These are phyloP conservation scores for Craniophora ligustri DNA, from an alignment of 2,888 invertebrate genomes.

Conservation along the genomic window DNA sequence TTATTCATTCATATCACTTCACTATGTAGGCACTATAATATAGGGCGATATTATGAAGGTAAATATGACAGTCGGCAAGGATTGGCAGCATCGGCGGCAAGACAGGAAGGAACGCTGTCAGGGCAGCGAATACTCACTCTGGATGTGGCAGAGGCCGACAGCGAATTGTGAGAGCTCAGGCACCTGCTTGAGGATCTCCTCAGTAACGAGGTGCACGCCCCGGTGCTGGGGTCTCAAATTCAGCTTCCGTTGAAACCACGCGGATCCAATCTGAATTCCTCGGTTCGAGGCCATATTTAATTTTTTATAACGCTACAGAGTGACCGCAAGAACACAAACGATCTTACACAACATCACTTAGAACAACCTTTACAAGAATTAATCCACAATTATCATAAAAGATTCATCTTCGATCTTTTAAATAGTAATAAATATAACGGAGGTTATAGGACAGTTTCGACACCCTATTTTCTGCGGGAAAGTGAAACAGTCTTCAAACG, in stretches of 20 bases:
- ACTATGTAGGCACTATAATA: conserved; percentile 53
- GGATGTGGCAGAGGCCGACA: conserved; percentile 98
- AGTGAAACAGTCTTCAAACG: conserved; percentile 85
- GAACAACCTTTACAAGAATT: conserved; percentile 87
- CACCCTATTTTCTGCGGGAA: conserved; percentile 89
- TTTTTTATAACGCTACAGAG: conserved; percentile 87
- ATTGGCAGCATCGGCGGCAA: conserved; percentile 81
- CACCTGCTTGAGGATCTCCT: conserved; percentile 98
- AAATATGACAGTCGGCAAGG: conserved; percentile 75
- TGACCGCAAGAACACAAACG: conserved; percentile 86
- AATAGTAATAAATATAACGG: conserved; percentile 86
- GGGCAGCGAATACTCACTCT: conserved; percentile 92
- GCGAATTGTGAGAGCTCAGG: conserved; percentile 98
- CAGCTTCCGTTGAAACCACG: conserved; percentile 99
- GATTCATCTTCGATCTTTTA: conserved; percentile 89
- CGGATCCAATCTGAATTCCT: conserved; percentile 98
- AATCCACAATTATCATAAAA: conserved; percentile 92
- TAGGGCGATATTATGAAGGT: conserved; percentile 64
- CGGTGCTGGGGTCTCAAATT: conserved; percentile 98
- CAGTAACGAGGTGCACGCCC: conserved; percentile 98
- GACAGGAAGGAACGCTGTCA: conserved; percentile 61
- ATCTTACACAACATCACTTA: conserved; percentile 89
- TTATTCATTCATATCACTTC: conserved; percentile 47
- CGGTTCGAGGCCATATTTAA: conserved; percentile 95
- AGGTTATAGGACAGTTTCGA: conserved; percentile 89